Conservation (phyloP, 1,140 invertebrate genomes). For the Leptinotarsa undecemlineata region DNA sequence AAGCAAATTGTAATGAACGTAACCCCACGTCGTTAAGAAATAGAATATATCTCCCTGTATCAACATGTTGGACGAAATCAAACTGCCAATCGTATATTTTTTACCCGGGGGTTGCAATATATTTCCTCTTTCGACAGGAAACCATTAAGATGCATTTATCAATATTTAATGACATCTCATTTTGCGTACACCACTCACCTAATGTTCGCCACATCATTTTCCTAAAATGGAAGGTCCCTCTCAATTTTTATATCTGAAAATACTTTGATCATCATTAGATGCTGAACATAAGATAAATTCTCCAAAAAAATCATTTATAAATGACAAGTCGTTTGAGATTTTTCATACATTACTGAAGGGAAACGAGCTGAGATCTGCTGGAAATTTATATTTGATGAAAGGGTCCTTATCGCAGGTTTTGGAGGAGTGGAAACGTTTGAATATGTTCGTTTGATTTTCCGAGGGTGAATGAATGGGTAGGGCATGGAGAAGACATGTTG, state of each 20-base stretch:
- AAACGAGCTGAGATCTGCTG: constrained; percentile 2
- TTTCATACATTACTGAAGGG: constrained; percentile 14
- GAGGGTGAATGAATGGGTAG: background rate
- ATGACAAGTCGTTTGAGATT: constrained; percentile 11
- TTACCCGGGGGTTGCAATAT: background rate
- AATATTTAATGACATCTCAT: constrained; percentile 19
- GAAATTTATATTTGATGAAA: constrained; percentile 16
- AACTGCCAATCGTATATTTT: background rate
- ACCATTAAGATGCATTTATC: constrained; percentile 18
- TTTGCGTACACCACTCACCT: constrained; percentile 4
- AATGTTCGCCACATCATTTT: constrained; percentile 1
- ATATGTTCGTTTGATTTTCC: constrained; percentile 5
- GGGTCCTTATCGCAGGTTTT: constrained; percentile 4
- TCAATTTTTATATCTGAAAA: constrained; percentile 13
- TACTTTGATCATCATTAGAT: constrained; percentile 11
- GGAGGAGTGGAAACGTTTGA: background rate
- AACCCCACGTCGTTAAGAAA: background rate
- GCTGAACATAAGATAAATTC: constrained; percentile 9
- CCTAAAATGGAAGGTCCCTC: background rate
- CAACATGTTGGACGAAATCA: constrained; percentile 7
- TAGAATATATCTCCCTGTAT: background rate
- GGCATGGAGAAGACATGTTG: background rate
- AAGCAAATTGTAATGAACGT: background rate
- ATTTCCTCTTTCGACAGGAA: constrained; percentile 15
- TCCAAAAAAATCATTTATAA: constrained; percentile 9